Conservation (phyloP, 2,797 vertebrate species). For the Nothura maculosa region DNA sequence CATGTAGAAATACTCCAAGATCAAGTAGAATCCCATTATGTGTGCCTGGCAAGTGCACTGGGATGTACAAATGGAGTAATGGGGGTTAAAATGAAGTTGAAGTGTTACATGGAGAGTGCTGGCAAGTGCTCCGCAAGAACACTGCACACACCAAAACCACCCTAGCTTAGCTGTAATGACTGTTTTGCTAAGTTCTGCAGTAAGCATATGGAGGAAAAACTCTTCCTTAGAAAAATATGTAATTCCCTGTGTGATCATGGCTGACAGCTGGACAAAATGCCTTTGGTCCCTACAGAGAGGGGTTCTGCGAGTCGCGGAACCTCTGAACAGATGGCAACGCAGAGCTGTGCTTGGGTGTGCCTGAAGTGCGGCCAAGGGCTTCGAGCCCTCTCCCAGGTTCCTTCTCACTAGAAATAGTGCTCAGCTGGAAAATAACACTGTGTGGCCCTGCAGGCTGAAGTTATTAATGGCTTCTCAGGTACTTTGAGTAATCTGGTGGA, state of each 20-base stretch:
- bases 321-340: not conserved
- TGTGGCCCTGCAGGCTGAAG: not conserved
- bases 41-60: not conserved
- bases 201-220: not conserved
- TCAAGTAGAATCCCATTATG: not conserved
- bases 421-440: not conserved
- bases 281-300: accelerated
- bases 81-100: constrained; percentile 2
- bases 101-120: not conserved
- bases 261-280: not conserved
- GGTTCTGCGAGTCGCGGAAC: not conserved
- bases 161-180: accelerated
- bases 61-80: not conserved
- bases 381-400: not conserved
- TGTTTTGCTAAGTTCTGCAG: not conserved
- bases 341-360: not conserved
- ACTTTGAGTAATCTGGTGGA: not conserved
- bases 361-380: not conserved
- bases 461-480: accelerated
- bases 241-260: not conserved
- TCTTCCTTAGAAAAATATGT: not conserved
- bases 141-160: not conserved
- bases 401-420: not conserved
- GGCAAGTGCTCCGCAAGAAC: not conserved
- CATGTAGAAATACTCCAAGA: not conserved